Evolutionary conservation across 35 echinoderm and acorn worm genomes (phyloP).

Genomic region (Ptychodera flava): DNA sequence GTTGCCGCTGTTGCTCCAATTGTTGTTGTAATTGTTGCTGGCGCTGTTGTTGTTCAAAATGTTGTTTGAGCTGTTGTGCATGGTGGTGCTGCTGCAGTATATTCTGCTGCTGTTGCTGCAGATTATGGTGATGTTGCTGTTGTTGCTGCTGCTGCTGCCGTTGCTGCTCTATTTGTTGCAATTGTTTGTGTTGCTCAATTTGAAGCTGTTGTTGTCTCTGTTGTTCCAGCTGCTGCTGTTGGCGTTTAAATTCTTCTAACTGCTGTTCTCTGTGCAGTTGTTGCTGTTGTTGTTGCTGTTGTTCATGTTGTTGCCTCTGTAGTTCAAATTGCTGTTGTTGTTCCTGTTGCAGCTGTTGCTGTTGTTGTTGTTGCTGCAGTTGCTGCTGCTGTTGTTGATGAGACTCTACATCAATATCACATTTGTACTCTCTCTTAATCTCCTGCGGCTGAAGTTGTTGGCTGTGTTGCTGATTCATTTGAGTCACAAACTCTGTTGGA

Average conservation of each 20-base stretch:
- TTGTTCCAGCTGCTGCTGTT: neutral
- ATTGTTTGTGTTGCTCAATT: neutral
- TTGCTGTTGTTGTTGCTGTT: conserved; percentile 3
- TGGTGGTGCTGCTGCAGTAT: neutral
- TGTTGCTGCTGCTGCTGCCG: neutral
- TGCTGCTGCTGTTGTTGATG: conserved; percentile 6
- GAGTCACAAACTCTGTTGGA: neutral
- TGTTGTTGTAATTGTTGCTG: conserved; percentile 4
- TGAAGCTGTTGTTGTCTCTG: neutral
- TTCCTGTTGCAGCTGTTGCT: neutral
- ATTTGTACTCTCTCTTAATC: neutral
- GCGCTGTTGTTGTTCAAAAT: neutral
- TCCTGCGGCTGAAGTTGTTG: neutral
- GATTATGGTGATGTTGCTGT: neutral
- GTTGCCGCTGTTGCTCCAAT: neutral
- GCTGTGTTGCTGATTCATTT: neutral
- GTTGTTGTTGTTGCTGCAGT: neutral
- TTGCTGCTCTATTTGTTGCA: neutral
- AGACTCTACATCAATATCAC: neutral
- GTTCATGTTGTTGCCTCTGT: neutral
- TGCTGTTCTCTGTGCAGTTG: neutral
- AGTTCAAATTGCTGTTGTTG: neutral
- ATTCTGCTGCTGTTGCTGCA: neutral
- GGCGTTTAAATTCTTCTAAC: neutral
- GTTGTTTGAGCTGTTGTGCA: neutral